A percentile compares a stretch with the other conserved stretches of the same genome.
Conservation (phyloP, 1,140 invertebrate species). For the Drosophila nikananu region DNA sequence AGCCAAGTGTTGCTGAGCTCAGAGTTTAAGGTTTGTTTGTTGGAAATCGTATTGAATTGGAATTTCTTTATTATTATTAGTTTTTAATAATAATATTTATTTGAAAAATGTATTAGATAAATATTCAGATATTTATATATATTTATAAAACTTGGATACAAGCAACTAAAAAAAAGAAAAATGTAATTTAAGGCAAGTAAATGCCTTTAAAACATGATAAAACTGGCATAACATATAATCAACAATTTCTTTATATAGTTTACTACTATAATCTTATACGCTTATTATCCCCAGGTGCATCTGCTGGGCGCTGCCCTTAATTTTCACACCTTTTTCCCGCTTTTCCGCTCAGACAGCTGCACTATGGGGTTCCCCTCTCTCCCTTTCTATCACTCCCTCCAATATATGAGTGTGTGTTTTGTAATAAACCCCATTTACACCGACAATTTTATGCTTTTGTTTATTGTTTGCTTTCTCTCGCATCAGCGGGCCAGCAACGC, state of each 20-base stretch:
- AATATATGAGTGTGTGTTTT: conserved; percentile 15
- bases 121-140: fast-evolving
- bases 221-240: not conserved
- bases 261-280: not conserved
- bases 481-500: conserved; percentile 15
- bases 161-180: not conserved
- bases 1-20: conserved; percentile 1
- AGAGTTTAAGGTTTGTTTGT: not conserved
- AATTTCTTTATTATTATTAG: not conserved
- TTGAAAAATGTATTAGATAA: not conserved
- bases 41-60: not conserved
- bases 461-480: conserved; percentile 59
- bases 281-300: conserved; percentile 9
- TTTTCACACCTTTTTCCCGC: conserved; percentile 54
- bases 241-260: too few relatives aligned
- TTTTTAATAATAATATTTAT: not conserved
- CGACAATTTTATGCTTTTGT: conserved; percentile 63
- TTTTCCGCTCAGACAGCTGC: conserved; percentile 57
- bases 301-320: conserved; percentile 5
- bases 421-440: conserved; percentile 75
- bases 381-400: not conserved
- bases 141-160: not conserved
- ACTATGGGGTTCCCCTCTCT: conserved; percentile 30
- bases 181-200: not conserved
- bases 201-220: not conserved